Conservation (phyloP, 2,888 invertebrate species). For the Lypha dubia region DNA sequence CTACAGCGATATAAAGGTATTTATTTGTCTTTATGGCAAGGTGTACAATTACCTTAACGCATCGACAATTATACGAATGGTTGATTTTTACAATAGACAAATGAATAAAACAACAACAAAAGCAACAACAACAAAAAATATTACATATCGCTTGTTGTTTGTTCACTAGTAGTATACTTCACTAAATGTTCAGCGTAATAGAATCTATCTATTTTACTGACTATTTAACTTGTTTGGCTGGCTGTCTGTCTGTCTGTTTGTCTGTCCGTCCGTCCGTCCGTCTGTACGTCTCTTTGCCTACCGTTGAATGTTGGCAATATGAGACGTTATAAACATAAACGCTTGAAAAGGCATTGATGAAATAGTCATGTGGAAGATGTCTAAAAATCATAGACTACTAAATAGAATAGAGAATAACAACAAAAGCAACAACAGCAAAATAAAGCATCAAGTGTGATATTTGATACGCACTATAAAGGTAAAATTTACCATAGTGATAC, state of each 20-base stretch:
- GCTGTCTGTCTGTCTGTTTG: neutral
- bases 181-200: constrained; percentile 64
- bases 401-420: constrained; percentile 10
- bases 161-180: constrained; percentile 25
- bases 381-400: constrained; percentile 41
- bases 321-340: constrained; percentile 58
- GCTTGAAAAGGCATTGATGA: constrained; percentile 72
- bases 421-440: neutral
- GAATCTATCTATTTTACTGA: constrained; percentile 57
- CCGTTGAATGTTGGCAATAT: constrained; percentile 24
- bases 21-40: constrained; percentile 71
- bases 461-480: constrained; percentile 78
- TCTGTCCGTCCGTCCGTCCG: neutral
- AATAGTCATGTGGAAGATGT: constrained; percentile 67
- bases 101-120: constrained; percentile 10
- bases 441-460: constrained; percentile 79
- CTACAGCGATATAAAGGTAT: constrained; percentile 18
- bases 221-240: constrained; percentile 15
- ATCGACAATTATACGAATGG: constrained; percentile 83
- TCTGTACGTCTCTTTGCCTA: neutral
- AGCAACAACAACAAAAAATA: neutral
- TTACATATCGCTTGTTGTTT: neutral
- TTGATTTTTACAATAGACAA: constrained; percentile 76
- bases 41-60: constrained; percentile 83
- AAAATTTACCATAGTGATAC: constrained; percentile 69